These are phyloP conservation scores for Gisinianus flammeolus DNA, from an alignment of 2,888 invertebrate genomes.

Conservation along the genomic window DNA sequence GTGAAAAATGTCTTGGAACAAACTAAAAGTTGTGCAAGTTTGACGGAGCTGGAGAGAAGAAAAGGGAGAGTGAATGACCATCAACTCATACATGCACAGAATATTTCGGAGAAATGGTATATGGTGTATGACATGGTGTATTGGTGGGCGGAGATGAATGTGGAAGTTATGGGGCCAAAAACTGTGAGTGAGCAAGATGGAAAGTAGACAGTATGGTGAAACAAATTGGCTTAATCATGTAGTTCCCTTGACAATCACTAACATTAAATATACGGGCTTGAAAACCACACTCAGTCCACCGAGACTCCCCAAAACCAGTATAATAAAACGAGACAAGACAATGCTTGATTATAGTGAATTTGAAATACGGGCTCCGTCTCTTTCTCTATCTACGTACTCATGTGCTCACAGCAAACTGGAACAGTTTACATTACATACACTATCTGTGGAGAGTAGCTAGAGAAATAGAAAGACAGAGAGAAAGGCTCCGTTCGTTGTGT, in stretches of 20 bases:
- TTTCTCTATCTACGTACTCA: not conserved
- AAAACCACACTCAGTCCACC: conserved; percentile 39
- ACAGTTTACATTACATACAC: conserved; percentile 1
- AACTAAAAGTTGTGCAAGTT: no score
- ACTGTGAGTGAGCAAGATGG: conserved; percentile 25
- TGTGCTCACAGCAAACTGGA: not conserved
- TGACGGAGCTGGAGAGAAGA: not conserved
- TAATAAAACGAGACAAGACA: not conserved
- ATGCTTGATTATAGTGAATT: conserved; percentile 8
- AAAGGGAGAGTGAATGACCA: not conserved
- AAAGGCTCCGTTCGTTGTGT: no score
- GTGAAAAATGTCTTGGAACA: no score
- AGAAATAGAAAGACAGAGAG: no score
- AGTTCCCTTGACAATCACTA: conserved; percentile 44
- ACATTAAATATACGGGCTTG: conserved; percentile 42
- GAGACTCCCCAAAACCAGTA: not conserved
- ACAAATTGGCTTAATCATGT: conserved; percentile 47
- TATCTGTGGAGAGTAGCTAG: no score
- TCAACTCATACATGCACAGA: no score
- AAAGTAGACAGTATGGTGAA: conserved; percentile 36
- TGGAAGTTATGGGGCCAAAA: conserved; percentile 12
- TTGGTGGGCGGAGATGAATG: conserved; percentile 18
- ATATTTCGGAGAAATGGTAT: no score
- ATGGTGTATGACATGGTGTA: not conserved
- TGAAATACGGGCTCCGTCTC: not conserved